phyloP scores from a whole-genome alignment of 2,888 invertebrate species.

The Callimorpha dominula region DNA sequence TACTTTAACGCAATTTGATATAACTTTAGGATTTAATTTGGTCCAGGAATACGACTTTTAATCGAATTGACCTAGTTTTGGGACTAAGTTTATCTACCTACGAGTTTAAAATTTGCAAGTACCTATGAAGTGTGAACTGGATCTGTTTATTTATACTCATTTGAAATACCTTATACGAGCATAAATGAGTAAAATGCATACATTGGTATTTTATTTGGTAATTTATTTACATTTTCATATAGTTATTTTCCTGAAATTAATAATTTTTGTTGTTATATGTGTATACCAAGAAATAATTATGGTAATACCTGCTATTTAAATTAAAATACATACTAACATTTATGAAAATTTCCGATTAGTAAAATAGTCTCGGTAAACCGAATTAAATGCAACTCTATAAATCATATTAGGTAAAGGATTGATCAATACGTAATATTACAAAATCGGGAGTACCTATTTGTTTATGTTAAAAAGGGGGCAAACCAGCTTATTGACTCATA shows the following conservation, averaged over 20 bases:
- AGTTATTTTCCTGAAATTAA: no score
- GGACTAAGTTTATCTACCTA: neutral
- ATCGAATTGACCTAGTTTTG: neutral
- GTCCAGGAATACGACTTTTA: neutral
- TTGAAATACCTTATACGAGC: neutral
- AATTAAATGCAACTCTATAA: neutral
- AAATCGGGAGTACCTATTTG: neutral
- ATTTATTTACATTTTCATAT: neutral
- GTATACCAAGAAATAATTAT: no score
- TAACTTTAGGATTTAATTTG: neutral
- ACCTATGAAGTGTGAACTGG: neutral
- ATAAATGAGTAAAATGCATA: neutral
- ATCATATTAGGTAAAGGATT: neutral
- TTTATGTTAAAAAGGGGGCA: no score
- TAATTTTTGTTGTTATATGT: no score
- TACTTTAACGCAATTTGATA: neutral
- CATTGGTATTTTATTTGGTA: neutral
- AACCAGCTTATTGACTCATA: no score
- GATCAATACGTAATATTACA: neutral
- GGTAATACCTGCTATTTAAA: no score
- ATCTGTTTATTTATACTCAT: neutral
- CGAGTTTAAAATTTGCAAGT: neutral
- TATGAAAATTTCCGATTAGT: no score
- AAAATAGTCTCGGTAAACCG: neutral
- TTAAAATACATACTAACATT: no score